Base-by-base conservation (phyloP, 2,797 vertebrate species). In the Acrossocheilus fasciatus region DNA sequence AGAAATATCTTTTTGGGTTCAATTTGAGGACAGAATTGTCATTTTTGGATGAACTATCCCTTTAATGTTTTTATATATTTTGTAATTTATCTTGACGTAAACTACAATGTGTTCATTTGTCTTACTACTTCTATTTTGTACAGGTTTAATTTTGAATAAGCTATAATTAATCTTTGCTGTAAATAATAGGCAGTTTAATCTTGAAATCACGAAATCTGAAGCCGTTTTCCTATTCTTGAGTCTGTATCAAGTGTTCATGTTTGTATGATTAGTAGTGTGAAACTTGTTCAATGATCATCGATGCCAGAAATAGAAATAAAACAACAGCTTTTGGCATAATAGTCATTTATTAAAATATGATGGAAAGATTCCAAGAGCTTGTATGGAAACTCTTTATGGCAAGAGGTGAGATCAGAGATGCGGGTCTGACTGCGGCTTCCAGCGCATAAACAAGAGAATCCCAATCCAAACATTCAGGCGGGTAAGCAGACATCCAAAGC, bases 311-410 rank as follows among this genome's bases (percentile, higher is more conserved):
- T 11, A 47, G 26, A 73, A 86, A 84, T 83, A 81, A 76, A 69
- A 45, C 23, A 3, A 76, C 34, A 3, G 70, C 36, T 88, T 91
- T 83, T 90, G 94, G 93, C 95, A 95, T 95, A 94, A 95, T 95
- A 95, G 96, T 92, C 95, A 96, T 98, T 97, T 97, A 97, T 97
- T 97, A 96, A 97, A 97, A 96, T 96, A 96, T 94, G 95, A 96
- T 89, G 68, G 93, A 96, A 95, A 62, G 76, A 92, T 92, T 96
- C 93, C 95, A 94, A 94, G 92, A 92, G 95, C 87, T 92, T 95
- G 87, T 91, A 93, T 95, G 94, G 94, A 95, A 95, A 94, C 93
- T 94, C 91, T 91, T 93, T 45, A 66, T 92, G 94, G 92, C 95
- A 84, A 95, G 93, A 94, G 93, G 91, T 92, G 93, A 95, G 93